phyloP scores from a whole-genome alignment of 1,140 invertebrate species.

The Drosophila kurseongensis region DNA sequence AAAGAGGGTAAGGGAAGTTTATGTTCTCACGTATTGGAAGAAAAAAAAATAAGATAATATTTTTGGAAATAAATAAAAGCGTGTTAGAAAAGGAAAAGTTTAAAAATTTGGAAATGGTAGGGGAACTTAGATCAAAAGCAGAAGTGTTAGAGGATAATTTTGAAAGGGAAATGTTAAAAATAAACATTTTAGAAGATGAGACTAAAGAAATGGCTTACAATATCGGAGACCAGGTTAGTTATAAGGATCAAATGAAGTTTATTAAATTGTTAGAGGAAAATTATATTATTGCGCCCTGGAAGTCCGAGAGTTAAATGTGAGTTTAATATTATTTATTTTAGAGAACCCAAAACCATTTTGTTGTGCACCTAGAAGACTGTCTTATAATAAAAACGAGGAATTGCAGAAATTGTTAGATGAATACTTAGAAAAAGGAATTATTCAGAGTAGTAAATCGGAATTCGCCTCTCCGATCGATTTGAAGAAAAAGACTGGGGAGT shows the following conservation, averaged over 20 bases:
- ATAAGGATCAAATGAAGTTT: neutral
- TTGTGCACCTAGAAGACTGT: neutral
- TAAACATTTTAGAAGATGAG: neutral
- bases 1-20: too few species aligned
- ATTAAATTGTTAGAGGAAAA: neutral
- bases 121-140: too few species aligned
- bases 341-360: conserved; percentile 1
- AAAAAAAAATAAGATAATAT: too few species aligned
- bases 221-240: neutral
- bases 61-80: too few species aligned
- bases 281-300: neutral
- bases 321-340: neutral
- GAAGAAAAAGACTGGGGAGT: too few species aligned
- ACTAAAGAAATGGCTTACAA: neutral
- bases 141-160: neutral
- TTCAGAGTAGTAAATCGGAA: neutral
- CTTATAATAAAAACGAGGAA: neutral
- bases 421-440: neutral
- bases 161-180: neutral
- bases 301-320: neutral
- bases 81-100: too few species aligned
- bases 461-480: too few species aligned
- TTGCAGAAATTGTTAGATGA: conserved; percentile 1
- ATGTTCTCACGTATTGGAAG: too few species aligned
- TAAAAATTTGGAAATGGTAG: too few species aligned